These are phyloP conservation scores for Gymnothorax javanicus DNA, from an alignment of 2,797 vertebrate species.

Conservation along the genomic window DNA sequence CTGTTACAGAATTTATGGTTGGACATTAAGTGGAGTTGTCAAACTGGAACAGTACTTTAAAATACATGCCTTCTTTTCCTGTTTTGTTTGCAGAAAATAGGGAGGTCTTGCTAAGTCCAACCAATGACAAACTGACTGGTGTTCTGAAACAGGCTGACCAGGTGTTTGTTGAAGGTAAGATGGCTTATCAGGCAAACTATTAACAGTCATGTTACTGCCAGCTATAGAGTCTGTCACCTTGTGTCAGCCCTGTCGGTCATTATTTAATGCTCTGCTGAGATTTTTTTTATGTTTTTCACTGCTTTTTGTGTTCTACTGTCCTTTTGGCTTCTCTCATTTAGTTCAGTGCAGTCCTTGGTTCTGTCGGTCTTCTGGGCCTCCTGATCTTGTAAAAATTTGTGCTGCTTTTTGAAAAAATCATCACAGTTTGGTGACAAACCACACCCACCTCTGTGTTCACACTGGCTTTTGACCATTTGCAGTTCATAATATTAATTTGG, in stretches of 20 bases:
- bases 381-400: not conserved
- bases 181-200: not conserved
- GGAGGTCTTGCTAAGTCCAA: constrained; percentile 86
- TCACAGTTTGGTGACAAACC: not conserved
- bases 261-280: not conserved
- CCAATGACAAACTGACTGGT: constrained; percentile 87
- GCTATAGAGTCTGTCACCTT: not conserved
- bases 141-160: constrained; percentile 89
- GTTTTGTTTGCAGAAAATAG: constrained; percentile 79
- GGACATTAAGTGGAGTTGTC: not conserved
- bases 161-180: constrained; percentile 87
- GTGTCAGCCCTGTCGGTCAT: not conserved
- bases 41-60: not conserved
- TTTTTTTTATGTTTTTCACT: not conserved
- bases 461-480: not conserved
- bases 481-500: not conserved
- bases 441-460: not conserved
- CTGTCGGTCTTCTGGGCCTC: not conserved
- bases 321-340: not conserved
- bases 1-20: not conserved
- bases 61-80: not conserved
- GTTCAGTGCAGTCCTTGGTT: not conserved
- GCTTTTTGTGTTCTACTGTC: not conserved
- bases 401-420: not conserved
- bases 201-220: not conserved